Evolutionary conservation across 1,140 invertebrate genomes (phyloP).

Genomic region (Neodiprion virginianus): DNA sequence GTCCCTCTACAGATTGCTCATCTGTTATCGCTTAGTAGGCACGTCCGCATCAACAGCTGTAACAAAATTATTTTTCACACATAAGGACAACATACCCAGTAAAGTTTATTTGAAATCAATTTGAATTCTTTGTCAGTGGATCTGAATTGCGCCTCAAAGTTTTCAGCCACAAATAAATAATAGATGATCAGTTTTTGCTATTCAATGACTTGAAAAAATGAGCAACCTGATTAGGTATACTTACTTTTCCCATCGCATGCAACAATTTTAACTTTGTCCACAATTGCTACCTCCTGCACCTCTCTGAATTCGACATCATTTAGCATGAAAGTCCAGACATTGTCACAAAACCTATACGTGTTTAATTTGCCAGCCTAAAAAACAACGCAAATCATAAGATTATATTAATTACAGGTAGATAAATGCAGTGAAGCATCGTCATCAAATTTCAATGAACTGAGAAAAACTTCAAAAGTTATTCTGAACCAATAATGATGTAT

Average conservation of each 20-base stretch:
- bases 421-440: too few species aligned
- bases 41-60: slow-evolving; percentile 52
- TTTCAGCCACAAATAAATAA: too few species aligned
- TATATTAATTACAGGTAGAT: not conserved
- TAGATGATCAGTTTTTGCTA: too few species aligned
- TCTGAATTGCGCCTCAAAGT: too few species aligned
- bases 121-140: too few species aligned
- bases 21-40: slow-evolving; percentile 51
- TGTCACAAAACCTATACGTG: slow-evolving; percentile 99
- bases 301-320: slow-evolving; percentile 98
- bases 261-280: slow-evolving; percentile 99
- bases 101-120: too few species aligned
- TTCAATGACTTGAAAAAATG: too few species aligned
- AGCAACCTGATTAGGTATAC: slow-evolving; percentile 35
- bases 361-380: slow-evolving; percentile 91
- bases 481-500: too few species aligned
- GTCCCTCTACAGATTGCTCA: slow-evolving; percentile 4
- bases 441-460: too few species aligned
- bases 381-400: slow-evolving; percentile 30
- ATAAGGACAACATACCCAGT: too few species aligned
- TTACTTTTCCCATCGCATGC: slow-evolving; percentile 98
- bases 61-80: slow-evolving; percentile 27
- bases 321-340: slow-evolving; percentile 99
- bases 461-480: too few species aligned
- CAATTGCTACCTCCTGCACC: slow-evolving; percentile 91